Base-by-base conservation (phyloP, 2,888 invertebrate species). In the Smittia sp. region DNA sequence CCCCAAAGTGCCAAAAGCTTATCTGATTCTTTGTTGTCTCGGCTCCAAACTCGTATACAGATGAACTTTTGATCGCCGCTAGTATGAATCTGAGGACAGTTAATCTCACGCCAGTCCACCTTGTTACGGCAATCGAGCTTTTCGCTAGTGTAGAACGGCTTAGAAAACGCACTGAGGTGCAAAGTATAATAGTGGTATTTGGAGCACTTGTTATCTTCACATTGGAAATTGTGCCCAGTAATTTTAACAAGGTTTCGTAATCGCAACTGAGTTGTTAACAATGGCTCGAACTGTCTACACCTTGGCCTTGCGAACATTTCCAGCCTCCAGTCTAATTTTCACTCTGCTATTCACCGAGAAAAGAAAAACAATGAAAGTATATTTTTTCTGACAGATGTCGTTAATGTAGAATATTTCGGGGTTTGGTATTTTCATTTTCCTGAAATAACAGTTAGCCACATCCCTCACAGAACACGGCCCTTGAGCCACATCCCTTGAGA, bases 121-220 rank as follows among this genome's bases (percentile, higher is more conserved):
- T 91, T 90, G 22, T 86, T 85, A 18, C 79, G 79, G 7, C 88
- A 88, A 68, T 85, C 85, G 75, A 91, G 84, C 78, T 87, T 86
- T 80, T 93, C 92, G 77, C 93, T 94, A 0, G 91, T 92, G 78
- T 92, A 94, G 79, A 94, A 90, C 0, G 94, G 92, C 4, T 92
- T 90, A 6, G 91, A 90, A 88, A 92, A 90, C 15, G 89, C 88
- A 1, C 91, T 90, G 77, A 89, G 85, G 79, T 94, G 94, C 22
- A 94, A 83, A 0, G 94, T 93, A 76, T 90, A 89, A 79, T 92
- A 93, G 79, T 90, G 89, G 15, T n/a, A 46, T 4, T 7, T 22
- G 77, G 87, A 88, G 78, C 87, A 85, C 46, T 76, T 11, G n/a
- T 73, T 22, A 32, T 46, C 46, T 63, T 76, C 75, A 25, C 77